phyloP scores from a whole-genome alignment of 2,113 vertebrate genomes.

The Python bivittatus region DNA sequence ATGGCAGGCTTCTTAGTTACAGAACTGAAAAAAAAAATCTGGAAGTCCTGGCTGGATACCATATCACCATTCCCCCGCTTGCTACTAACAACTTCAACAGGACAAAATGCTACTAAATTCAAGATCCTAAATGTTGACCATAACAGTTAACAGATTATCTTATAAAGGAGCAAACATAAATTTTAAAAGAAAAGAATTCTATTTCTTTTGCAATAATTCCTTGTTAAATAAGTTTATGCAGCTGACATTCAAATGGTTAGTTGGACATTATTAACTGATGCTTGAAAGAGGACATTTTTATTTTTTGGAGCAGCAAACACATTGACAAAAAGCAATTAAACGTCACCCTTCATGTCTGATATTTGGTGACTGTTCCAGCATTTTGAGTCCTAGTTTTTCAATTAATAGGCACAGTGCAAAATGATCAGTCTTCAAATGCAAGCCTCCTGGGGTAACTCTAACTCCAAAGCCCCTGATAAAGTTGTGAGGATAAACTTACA shows the following conservation, averaged over 20 bases:
- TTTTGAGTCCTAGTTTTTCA: constrained; percentile 49
- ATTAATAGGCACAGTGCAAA: background rate
- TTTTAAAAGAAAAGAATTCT: background rate
- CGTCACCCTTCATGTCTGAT: constrained; percentile 58
- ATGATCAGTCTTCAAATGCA: constrained; percentile 38
- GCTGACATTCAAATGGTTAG: background rate
- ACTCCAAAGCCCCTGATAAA: background rate
- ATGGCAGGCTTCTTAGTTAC: background rate
- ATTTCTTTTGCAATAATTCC: constrained; percentile 4
- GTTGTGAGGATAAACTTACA: background rate
- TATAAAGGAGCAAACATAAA: background rate
- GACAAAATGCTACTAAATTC: background rate
- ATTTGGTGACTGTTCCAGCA: constrained; percentile 58
- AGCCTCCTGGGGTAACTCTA: background rate
- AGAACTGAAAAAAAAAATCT: background rate
- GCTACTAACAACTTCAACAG: background rate
- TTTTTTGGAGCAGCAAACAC: background rate
- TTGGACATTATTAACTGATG: background rate
- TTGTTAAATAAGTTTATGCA: background rate
- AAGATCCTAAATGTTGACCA: background rate
- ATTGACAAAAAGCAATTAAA: constrained; percentile 57
- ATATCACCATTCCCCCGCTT: background rate
- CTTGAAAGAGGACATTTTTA: constrained; percentile 10
- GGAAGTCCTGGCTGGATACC: background rate
- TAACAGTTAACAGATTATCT: background rate